Conservation (phyloP, 1,140 invertebrate species). For the Macrotrachela quadricornifera region DNA sequence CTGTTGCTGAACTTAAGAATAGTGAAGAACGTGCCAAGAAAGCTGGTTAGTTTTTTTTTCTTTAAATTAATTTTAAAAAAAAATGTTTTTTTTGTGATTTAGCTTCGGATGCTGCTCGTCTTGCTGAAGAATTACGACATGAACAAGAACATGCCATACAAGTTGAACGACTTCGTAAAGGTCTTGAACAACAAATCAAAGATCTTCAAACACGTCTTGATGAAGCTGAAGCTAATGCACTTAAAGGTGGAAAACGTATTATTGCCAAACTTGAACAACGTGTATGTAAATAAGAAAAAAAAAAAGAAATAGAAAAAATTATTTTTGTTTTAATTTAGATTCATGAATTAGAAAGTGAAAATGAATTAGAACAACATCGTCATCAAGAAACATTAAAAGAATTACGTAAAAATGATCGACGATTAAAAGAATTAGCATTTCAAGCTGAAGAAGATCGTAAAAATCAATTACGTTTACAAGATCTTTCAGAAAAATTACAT, state of each 20-base stretch:
- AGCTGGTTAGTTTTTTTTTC: slow-evolving; percentile 67
- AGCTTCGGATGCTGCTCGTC: slow-evolving; percentile 76
- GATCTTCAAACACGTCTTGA: slow-evolving; percentile 85
- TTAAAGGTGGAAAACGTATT: slow-evolving; percentile 82
- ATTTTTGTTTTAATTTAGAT: slow-evolving; percentile 13
- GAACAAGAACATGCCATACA: slow-evolving; percentile 60
- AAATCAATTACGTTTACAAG: slow-evolving; percentile 90
- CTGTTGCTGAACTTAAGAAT: slow-evolving; percentile 57
- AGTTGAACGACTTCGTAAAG: slow-evolving; percentile 90
- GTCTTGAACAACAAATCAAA: slow-evolving; percentile 86
- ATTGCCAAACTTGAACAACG: slow-evolving; percentile 38
- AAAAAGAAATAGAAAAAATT: background rate
- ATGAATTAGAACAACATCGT: slow-evolving; percentile 88
- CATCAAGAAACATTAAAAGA: slow-evolving; percentile 49
- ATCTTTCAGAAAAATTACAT: slow-evolving; percentile 92
- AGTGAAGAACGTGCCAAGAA: slow-evolving; percentile 81
- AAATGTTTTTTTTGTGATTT: slow-evolving; percentile 34
- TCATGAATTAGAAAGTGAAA: slow-evolving; percentile 72
- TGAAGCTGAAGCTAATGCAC: slow-evolving; percentile 79
- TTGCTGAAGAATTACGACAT: slow-evolving; percentile 87
- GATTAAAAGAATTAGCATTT: slow-evolving; percentile 53
- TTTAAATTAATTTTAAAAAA: slow-evolving; percentile 84
- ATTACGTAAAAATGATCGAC: slow-evolving; percentile 53
- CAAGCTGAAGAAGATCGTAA: slow-evolving; percentile 86
- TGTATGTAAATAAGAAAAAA: slow-evolving; percentile 13